Evolutionary conservation across 2,797 vertebrate species (phyloP), one percentile per base, ranked within the genome.

Genomic region (Peromyscus attwateri): DNA sequence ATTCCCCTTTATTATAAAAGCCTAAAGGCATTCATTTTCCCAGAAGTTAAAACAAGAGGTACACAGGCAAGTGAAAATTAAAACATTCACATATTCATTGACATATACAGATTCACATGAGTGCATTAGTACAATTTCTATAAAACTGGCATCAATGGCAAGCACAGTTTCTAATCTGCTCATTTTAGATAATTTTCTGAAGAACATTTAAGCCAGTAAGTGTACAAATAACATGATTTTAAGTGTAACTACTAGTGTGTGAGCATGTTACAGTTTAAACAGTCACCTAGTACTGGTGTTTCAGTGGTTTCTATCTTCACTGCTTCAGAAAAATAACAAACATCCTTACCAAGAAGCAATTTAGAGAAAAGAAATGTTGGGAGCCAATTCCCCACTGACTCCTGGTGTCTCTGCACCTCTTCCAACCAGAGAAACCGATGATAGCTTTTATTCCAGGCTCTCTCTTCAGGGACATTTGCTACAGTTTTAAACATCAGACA

Each of bases 171-270:
- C 92, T 82, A 70, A 90, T 6, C 8, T 81, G 6, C 23, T 92
- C 89, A 89, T 71, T 94, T 94, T 34, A 91, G 9, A 96, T 95
- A 91, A 94, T 80, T 95, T 90, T 95, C 40, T 93, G 29, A 88
- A 34, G 29, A 94, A 64, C 7, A 93, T 79, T 14, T 92, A 92
- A 85, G 43, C 70, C 55, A 95, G 71, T 75, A 95, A 55, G 73
- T 25, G 4, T 34, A 96, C 31, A 95, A 27, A 77, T 7, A 80
- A n/a, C 7, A 66, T 49, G 89, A 89, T 43, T 94, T 94, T 60
- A 93, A 93, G 85, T 94, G 12, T 93, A 89, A 94, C 60, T 94
- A 92, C 82, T 57, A 62, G 0, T 90, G 27, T 85, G 12, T 76
- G 27, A 94, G 57, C 17, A 82, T 64, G 2, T 76, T 84, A 62